These are phyloP conservation scores for Protophormia terraenovae DNA, from an alignment of 2,888 invertebrate genomes.

Conservation along the genomic window DNA sequence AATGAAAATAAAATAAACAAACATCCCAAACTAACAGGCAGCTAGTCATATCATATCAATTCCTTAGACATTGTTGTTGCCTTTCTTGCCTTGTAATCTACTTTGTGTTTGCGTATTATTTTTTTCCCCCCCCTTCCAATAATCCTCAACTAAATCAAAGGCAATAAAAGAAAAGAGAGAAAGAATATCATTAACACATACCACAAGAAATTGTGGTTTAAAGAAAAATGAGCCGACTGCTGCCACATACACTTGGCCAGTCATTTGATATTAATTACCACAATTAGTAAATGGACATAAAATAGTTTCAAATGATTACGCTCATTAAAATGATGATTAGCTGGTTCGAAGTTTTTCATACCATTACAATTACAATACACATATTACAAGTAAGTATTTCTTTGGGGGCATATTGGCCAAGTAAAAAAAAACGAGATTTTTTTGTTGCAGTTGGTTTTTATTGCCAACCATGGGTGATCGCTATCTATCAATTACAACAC, in stretches of 20 bases:
- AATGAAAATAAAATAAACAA: slow-evolving; percentile 10
- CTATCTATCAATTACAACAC: slow-evolving; percentile 65
- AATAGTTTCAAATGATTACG: slow-evolving; percentile 67
- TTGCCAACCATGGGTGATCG: slow-evolving; percentile 61
- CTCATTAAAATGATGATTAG: slow-evolving; percentile 67
- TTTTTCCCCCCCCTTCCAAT: not conserved
- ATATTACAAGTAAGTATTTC: not conserved
- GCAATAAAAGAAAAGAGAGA: not conserved
- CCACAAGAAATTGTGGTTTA: slow-evolving; percentile 29
- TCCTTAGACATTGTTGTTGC: slow-evolving; percentile 14
- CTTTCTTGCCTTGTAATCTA: slow-evolving; percentile 5
- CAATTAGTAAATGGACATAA: slow-evolving; percentile 67
- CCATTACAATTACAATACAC: not conserved
- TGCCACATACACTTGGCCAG: slow-evolving; percentile 23
- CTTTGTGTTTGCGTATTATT: slow-evolving; percentile 11
- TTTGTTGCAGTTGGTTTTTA: slow-evolving; percentile 17
- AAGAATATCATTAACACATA: slow-evolving; percentile 54
- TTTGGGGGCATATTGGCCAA: not conserved
- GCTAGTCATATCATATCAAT: slow-evolving; percentile 21
- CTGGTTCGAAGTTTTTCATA: not conserved
- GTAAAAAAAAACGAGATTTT: slow-evolving; percentile 46
- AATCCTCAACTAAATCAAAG: slow-evolving; percentile 22
- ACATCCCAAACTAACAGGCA: not conserved
- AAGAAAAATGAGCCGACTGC: slow-evolving; percentile 14
- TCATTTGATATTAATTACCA: slow-evolving; percentile 64